Evolutionary conservation across 1,140 invertebrate species (phyloP), one percentile per base, ranked within the genome.

Genomic region (Medauroidea extradentata): DNA sequence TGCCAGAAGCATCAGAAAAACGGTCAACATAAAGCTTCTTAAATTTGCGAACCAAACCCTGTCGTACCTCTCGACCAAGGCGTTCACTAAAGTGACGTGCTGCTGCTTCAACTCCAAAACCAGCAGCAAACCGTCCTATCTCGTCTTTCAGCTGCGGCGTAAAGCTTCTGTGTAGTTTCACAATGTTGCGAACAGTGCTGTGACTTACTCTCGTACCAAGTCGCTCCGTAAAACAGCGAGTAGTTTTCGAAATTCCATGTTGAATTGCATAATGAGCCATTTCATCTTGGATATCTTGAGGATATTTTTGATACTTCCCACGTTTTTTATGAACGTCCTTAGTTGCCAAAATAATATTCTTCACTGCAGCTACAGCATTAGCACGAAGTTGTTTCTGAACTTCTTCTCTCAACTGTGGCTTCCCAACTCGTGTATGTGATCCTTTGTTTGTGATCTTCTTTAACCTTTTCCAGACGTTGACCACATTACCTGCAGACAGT

Each of bases 241-340:
- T 65, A 9, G 73, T 66, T 13, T 64, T 57, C 23, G 38, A 57
- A 53, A 65, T 71, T 16, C 73, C 73, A 63, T 70, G 64, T 44
- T 70, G 66, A 34, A 66, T 54, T 7, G 73, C 72, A 62, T 65
- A 66, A 9, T 52, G 60, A 27, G 71, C 73, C 55, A 75, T 75
- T 49, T 72, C 65, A 53, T 74, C 70, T 38, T 72, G 62, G 19
- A 72, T 53, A 60, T 75, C 71, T n/a, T 65, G 59, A 2, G 69
- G 64, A 62, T 72, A 75, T 38, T 69, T 71, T 16, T 72, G 67
- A 53, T 75, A 75, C 46, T 72, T 73, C 8, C 74, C 74, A 43
- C 74, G 57, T 42, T 68, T 68, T 34, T 63, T 61, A 13, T 72
- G 51, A 49, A 68, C 67, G 13, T 71, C 68, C 56, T 73, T 73